Evolutionary conservation across 1,140 invertebrate species (phyloP).

Genomic region (Bombus superbus): DNA sequence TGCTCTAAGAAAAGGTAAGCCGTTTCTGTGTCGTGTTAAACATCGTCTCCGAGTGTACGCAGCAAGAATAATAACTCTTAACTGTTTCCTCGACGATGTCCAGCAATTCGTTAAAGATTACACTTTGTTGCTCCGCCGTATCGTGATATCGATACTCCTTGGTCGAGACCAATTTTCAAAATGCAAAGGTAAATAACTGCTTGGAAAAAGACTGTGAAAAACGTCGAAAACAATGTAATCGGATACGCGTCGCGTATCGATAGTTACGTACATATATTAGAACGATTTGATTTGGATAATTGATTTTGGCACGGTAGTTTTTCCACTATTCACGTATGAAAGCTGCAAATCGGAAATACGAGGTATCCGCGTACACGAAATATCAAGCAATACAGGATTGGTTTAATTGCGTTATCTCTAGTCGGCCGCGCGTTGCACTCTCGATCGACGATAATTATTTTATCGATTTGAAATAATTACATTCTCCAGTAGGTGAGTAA

Average conservation of each 20-base stretch:
- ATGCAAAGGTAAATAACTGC: background rate
- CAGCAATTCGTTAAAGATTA: background rate
- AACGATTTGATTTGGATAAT: background rate
- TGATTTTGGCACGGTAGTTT: background rate
- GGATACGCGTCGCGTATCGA: background rate
- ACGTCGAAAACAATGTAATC: background rate
- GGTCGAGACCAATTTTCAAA: background rate
- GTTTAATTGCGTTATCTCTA: constrained; percentile 67
- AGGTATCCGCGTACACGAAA: constrained; percentile 40
- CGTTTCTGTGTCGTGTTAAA: background rate
- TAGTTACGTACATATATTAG: no score
- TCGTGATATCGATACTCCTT: background rate
- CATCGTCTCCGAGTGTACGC: background rate
- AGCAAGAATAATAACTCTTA: background rate
- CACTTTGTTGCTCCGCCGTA: background rate
- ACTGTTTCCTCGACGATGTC: no score
- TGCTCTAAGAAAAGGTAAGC: background rate
- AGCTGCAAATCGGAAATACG: constrained; percentile 40
- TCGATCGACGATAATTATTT: constrained; percentile 58
- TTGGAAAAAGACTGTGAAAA: background rate
- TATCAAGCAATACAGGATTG: constrained; percentile 56
- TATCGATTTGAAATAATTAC: constrained; percentile 69
- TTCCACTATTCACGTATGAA: background rate
- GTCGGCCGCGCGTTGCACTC: constrained; percentile 33
- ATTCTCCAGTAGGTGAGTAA: constrained; percentile 49